Evolutionary conservation across 2,113 vertebrate species (phyloP).

Genomic region (Aphelocoma coerulescens): DNA sequence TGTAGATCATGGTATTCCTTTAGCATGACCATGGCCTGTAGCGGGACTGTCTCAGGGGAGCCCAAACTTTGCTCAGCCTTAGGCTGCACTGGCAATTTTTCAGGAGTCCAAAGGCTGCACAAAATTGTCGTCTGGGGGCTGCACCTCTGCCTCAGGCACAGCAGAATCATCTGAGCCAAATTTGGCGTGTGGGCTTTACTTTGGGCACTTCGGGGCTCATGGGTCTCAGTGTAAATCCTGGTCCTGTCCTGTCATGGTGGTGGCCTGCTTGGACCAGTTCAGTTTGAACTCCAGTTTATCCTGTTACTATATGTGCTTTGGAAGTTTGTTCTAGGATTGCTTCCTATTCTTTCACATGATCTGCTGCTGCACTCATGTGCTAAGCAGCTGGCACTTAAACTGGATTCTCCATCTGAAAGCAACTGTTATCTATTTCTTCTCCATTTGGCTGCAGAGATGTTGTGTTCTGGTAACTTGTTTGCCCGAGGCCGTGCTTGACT

Average conservation of each 20-base stretch:
- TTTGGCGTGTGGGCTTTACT: not conserved
- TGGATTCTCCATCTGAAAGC: not conserved
- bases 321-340: not conserved
- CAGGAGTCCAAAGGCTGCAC: constrained; percentile 29
- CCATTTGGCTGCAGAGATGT: not conserved
- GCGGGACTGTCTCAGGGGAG: constrained; percentile 70
- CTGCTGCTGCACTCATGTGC: not conserved
- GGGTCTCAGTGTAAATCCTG: not conserved
- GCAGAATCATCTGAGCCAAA: constrained; percentile 4
- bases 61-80: constrained; percentile 69
- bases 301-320: not conserved
- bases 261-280: not conserved
- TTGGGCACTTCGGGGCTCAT: not conserved
- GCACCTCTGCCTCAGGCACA: not conserved
- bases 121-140: not conserved
- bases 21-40: constrained; percentile 64
- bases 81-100: constrained; percentile 18
- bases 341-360: not conserved
- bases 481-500: not conserved
- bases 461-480: not conserved
- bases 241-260: constrained; percentile 7
- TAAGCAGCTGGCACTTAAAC: not conserved
- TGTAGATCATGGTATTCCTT: constrained; percentile 56
- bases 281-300: not conserved
- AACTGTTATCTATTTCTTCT: not conserved